Conservation (phyloP, 1,140 invertebrate genomes). For the Tachypleus tridentatus region DNA sequence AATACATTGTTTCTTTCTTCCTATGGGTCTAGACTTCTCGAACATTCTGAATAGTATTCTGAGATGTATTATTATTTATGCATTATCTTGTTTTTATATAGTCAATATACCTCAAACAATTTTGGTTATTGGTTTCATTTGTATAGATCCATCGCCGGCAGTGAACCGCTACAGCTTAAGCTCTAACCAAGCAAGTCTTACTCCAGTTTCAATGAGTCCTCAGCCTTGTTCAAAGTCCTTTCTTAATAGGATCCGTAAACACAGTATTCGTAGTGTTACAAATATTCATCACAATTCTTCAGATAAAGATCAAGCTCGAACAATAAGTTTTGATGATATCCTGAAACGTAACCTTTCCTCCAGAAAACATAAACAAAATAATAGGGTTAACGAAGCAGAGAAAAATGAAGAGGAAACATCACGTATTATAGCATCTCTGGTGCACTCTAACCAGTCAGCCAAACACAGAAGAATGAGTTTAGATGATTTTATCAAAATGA, state of each 20-base stretch:
- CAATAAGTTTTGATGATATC: constrained; percentile 68
- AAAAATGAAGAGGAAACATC: constrained; percentile 38
- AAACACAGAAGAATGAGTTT: constrained; percentile 28
- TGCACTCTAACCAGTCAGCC: constrained; percentile 37
- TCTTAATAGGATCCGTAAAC: constrained; percentile 14
- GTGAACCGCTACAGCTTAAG: constrained; percentile 20
- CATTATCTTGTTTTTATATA: not conserved
- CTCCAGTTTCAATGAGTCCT: constrained; percentile 19
- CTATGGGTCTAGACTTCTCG: not conserved
- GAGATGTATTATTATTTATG: not conserved
- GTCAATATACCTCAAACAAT: not conserved
- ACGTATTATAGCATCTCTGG: constrained; percentile 52
- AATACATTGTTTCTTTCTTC: too few relatives aligned
- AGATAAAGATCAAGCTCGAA: constrained; percentile 36
- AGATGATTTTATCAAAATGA: constrained; percentile 54
- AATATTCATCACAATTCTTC: constrained; percentile 9
- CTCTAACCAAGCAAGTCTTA: constrained; percentile 17
- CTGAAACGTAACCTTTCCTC: constrained; percentile 44
- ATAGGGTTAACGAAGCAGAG: constrained; percentile 38
- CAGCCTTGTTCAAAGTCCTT: constrained; percentile 16
- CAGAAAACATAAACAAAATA: constrained; percentile 25
- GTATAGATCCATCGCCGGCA: constrained; percentile 20
- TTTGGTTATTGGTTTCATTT: constrained; percentile 1
- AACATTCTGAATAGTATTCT: not conserved
- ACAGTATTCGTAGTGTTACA: constrained; percentile 9